These are phyloP conservation scores for Aphelenchoides fujianensis DNA, from an alignment of 1,140 invertebrate species.

Conservation along the genomic window DNA sequence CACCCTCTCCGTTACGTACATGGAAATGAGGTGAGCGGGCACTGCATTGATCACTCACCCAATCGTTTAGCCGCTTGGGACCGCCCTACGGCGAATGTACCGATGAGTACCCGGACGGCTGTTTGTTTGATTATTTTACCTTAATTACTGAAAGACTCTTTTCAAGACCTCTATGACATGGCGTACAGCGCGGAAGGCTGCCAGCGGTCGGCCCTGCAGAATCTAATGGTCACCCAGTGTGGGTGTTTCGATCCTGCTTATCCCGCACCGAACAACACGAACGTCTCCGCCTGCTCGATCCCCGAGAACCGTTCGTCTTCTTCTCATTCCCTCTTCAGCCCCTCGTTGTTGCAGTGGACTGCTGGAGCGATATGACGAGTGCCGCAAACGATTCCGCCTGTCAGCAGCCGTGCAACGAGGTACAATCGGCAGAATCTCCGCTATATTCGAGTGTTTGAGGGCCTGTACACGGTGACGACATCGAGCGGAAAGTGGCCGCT, in stretches of 20 bases:
- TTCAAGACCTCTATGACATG: constrained; percentile 23
- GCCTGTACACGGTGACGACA: constrained; percentile 19
- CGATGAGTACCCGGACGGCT: constrained; percentile 23
- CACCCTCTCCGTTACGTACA: not conserved
- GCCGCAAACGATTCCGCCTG: not conserved
- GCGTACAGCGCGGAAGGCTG: constrained; percentile 31
- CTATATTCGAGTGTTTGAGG: too few relatives aligned
- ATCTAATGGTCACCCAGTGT: constrained; percentile 17
- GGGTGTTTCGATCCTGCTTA: constrained; percentile 28
- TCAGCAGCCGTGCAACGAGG: constrained; percentile 25
- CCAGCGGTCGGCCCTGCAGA: constrained; percentile 28
- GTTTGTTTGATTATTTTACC: too few relatives aligned
- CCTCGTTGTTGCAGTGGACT: constrained; percentile 30
- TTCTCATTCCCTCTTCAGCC: not conserved
- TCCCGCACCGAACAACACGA: constrained; percentile 13
- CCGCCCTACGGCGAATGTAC: constrained; percentile 29
- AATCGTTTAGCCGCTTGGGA: constrained; percentile 19
- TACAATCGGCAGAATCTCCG: constrained; percentile 4
- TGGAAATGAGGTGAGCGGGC: constrained; percentile 2
- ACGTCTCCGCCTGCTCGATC: not conserved
- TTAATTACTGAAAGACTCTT: constrained; percentile 26
- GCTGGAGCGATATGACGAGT: constrained; percentile 16
- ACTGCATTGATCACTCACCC: constrained; percentile 17
- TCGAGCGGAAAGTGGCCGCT: constrained; percentile 11
- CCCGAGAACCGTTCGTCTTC: constrained; percentile 30